Evolutionary conservation across 2,113 vertebrate genomes (phyloP).

Genomic region (Tor tambroides): DNA sequence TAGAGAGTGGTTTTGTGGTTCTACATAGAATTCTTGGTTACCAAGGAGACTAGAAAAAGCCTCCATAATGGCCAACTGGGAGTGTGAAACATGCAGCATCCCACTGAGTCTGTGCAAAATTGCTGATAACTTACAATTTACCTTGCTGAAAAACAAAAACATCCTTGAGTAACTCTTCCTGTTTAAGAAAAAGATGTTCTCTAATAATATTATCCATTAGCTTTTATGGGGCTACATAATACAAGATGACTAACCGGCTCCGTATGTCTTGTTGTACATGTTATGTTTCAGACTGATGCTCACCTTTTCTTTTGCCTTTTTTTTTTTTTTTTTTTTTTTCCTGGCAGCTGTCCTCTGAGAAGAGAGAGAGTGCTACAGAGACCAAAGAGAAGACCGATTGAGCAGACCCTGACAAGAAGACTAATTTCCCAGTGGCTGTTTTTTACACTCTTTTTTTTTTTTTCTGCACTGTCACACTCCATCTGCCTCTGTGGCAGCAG

Average conservation of each 20-base stretch:
- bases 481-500: conserved; percentile 66
- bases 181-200: background rate
- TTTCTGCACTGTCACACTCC: conserved; percentile 61
- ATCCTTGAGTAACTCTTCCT: background rate
- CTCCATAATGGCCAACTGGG: background rate
- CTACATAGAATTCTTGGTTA: background rate
- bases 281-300: background rate
- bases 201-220: background rate
- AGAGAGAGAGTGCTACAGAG: conserved; percentile 11
- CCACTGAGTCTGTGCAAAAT: background rate
- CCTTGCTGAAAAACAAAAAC: background rate
- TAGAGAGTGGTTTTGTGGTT: background rate
- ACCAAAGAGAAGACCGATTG: conserved; percentile 39
- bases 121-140: background rate
- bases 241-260: background rate
- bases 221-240: background rate
- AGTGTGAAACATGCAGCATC: background rate
- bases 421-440: conserved; percentile 37
- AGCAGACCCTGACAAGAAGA: conserved; percentile 41
- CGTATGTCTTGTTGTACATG: background rate
- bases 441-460: conserved; percentile 64
- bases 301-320: background rate
- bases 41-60: conserved; percentile 43
- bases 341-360: conserved; percentile 62
- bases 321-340: conserved; percentile 16